Evolutionary conservation across 2,113 vertebrate species (phyloP), one percentile per base, ranked within the genome.

Genomic region (Oplegnathus fasciatus): DNA sequence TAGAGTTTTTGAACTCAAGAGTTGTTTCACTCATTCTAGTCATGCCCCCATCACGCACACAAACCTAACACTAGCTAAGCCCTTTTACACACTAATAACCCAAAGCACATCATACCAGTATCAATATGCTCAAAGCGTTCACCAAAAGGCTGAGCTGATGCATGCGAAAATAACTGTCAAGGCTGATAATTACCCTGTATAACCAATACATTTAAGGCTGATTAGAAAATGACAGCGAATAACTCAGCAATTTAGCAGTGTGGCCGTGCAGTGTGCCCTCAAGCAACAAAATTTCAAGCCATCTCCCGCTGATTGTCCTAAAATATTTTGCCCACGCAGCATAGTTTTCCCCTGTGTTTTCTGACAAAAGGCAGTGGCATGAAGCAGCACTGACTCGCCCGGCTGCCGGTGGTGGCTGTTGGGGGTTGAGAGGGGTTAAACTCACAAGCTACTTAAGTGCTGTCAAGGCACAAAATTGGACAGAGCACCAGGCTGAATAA

Each of bases 401-500:
- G 62, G 62, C 67, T 66, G 83, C 75, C 1, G 5, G 11, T 40
- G 30, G 24, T 0, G 50, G 58, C 80, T 30, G 60, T 22, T 32
- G 40, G 52, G 34, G 54, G 88, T 70, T 65, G 61, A 60, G 48
- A 55, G 64, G 70, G 89, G 90, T 93, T 94, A 93, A 93, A 92
- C 83, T 88, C 70, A 91, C 88, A 72, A n/a, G 77, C 79, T 80
- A 83, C 87, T 92, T 87, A 92, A 92, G 79, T 81, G 84, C 90
- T 91, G 90, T 89, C 88, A 88, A 86, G 65, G 82, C 86, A 86
- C 81, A 86, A 91, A 92, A 94, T 83, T 86, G 89, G 86, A 88
- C 70, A 2, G 58, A 82, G 88, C 88, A 85, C 17, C 62, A 61
- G 86, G 69, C 67, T 79, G 91, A 93, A 94, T 95, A 92, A 95